Evolutionary conservation across 2,888 invertebrate genomes (phyloP).

Genomic region (Mactromeris polynyma): DNA sequence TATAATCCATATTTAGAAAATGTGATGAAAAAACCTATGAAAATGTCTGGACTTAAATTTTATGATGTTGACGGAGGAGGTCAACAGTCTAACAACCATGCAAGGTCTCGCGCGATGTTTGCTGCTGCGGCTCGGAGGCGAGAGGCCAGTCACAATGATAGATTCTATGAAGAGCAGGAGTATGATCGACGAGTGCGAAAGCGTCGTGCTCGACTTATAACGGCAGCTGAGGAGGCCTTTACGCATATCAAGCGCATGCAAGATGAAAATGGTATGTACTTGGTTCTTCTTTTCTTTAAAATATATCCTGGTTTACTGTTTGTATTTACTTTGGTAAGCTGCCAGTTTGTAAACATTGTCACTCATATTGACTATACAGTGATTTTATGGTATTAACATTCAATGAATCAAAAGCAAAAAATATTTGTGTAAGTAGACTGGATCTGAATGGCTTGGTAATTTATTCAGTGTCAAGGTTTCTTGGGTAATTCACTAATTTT

Average conservation of each 20-base stretch:
- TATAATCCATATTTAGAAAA: conserved; percentile 94
- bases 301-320: neutral
- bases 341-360: neutral
- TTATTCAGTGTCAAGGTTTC: neutral
- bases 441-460: neutral
- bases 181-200: conserved; percentile 97
- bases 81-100: conserved; percentile 80
- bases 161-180: conserved; percentile 98
- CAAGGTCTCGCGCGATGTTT: conserved; percentile 83
- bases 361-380: neutral
- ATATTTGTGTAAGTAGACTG: conserved; percentile 1
- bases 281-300: neutral
- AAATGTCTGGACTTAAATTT: conserved; percentile 91
- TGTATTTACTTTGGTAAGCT: neutral
- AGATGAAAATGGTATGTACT: conserved; percentile 88
- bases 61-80: conserved; percentile 96
- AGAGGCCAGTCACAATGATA: conserved; percentile 97
- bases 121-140: conserved; percentile 94
- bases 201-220: conserved; percentile 94
- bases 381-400: neutral
- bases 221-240: conserved; percentile 99
- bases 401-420: neutral
- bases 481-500: neutral
- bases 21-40: conserved; percentile 79
- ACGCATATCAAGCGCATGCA: conserved; percentile 96